Conservation (phyloP, 2,113 vertebrate genomes). For the Falco punctatus region DNA sequence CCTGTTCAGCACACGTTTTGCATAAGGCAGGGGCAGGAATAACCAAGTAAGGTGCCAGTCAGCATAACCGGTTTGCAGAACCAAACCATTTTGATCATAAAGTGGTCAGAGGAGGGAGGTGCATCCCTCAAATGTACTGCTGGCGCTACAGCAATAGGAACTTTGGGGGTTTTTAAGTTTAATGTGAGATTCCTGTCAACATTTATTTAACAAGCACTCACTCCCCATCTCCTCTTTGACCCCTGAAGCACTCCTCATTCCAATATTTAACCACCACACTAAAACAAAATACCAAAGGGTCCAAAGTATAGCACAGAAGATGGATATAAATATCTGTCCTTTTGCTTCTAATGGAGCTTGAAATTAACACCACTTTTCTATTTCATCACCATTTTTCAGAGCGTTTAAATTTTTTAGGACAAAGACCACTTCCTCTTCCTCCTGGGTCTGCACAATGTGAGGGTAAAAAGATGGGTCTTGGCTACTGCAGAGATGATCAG, state of each 20-base stretch:
- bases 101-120: not conserved
- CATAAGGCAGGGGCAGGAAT: not conserved
- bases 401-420: not conserved
- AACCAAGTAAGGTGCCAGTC: no score
- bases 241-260: not conserved
- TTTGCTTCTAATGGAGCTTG: slow-evolving; percentile 34
- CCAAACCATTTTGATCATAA: not conserved
- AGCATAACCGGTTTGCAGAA: not conserved
- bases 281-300: not conserved
- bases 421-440: not conserved
- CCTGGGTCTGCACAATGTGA: not conserved
- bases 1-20: rapidly evolving
- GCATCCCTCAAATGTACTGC: not conserved
- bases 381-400: not conserved
- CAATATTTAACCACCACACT: not conserved
- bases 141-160: not conserved
- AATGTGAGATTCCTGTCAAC: not conserved
- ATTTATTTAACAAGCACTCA: not conserved
- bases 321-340: slow-evolving; percentile 10
- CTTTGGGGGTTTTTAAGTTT: not conserved
- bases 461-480: not conserved
- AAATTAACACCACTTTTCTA: slow-evolving; percentile 18
- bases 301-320: not conserved
- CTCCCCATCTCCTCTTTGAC: not conserved
- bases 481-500: not conserved